Evolutionary conservation across 1,140 invertebrate genomes (phyloP).

Genomic region (Trichonephila inaurata): DNA sequence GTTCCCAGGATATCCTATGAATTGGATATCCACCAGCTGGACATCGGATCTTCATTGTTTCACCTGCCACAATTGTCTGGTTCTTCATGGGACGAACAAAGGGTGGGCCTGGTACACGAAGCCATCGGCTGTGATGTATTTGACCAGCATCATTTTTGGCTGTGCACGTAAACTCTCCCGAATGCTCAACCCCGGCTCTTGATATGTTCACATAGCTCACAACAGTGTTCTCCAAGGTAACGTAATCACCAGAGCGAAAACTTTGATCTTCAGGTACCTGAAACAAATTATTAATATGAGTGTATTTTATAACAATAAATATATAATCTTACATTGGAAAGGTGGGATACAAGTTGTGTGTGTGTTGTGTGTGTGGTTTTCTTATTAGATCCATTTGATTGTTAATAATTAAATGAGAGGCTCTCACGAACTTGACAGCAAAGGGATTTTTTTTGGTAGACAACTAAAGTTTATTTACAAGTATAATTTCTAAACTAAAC

Average conservation of each 20-base stretch:
- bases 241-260: slow-evolving; percentile 84
- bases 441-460: no score
- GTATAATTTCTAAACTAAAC: no score
- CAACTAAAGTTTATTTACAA: no score
- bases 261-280: slow-evolving; percentile 73
- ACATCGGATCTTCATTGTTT: slow-evolving; percentile 80
- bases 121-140: slow-evolving; percentile 78
- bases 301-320: neutral
- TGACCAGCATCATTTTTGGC: slow-evolving; percentile 80
- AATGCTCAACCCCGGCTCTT: slow-evolving; percentile 80
- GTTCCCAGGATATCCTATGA: slow-evolving; percentile 82
- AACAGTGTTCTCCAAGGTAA: slow-evolving; percentile 79
- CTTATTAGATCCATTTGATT: no score
- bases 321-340: no score
- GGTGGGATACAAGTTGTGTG: no score
- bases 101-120: slow-evolving; percentile 80
- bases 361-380: no score
- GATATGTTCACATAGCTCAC: slow-evolving; percentile 82
- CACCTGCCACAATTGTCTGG: slow-evolving; percentile 81
- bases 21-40: slow-evolving; percentile 79
- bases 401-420: no score
- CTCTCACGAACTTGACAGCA: no score
- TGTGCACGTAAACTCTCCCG: slow-evolving; percentile 81
- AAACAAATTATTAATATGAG: neutral
- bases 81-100: slow-evolving; percentile 82